Evolutionary conservation across 2,113 vertebrate genomes (phyloP), one percentile per base, ranked within the genome.

Genomic region (Struthidea cinerea): DNA sequence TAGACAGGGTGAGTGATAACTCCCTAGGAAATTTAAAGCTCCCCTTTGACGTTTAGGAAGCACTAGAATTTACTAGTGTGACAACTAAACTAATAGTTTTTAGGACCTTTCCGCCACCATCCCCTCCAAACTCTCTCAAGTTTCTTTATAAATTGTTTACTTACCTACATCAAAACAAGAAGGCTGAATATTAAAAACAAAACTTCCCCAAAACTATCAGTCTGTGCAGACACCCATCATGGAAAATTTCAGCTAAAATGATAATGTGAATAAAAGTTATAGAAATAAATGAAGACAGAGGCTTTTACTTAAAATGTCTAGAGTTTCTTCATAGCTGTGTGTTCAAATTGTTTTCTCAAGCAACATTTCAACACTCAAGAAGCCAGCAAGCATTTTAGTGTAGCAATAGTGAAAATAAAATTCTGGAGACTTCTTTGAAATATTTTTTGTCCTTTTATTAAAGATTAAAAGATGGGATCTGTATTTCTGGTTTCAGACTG

Each of bases 81-180:
- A 30, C 35, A 75, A 7, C 16, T 59, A 71, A 37, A 47, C 5
- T 8, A 50, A 50, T 21, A 24, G 2, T 5, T 73, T 71, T 70
- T 65, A 78, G 15, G 9, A 44, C 8, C 3, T 79, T 74, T 67
- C 9, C 0, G 0, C 11, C 20, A 27, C 1, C 7, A 23, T 1
- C 1, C 7, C 11, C 27, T 42, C 12, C 6, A 78, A 35, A 30
- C 11, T 39, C 26, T 74, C 28, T 49, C 13, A 56, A 42, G 37
- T 39, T 68, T 68, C 7, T 87, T 94, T 73, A 68, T 24, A 37
- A 59, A 16, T 52, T 39, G 6, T 86, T 85, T 88, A 47, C 41
- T 84, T 80, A 52, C 17, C 9, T 74, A 11, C 13, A 28, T 49
- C 10, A 41, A 32, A 84, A 60, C 9, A 73, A 13, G 6, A 60